These are phyloP conservation scores for Spinibarbus caldwelli DNA, from an alignment of 2,797 vertebrate genomes.

Conservation along the genomic window DNA sequence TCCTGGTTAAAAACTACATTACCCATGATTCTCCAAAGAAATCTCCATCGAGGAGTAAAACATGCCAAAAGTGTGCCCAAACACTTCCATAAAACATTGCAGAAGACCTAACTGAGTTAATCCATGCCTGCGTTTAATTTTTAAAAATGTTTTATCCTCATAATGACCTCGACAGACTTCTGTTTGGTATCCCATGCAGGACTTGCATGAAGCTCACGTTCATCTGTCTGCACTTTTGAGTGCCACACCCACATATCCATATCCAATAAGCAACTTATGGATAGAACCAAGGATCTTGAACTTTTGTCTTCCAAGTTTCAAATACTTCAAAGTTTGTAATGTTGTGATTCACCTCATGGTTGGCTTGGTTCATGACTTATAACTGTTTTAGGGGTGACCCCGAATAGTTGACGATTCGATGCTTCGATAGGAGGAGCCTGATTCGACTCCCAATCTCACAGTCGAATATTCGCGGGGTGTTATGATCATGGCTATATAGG, in stretches of 20 bases:
- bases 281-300: neutral
- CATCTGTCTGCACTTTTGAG: neutral
- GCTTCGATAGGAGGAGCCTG: no score
- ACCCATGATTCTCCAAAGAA: neutral
- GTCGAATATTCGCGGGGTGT: no score
- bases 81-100: neutral
- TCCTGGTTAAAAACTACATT: neutral
- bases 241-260: neutral
- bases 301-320: neutral
- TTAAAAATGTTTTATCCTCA: neutral
- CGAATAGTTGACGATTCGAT: no score
- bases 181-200: neutral
- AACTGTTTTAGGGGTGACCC: no score
- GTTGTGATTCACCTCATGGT: no score
- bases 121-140: neutral
- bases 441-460: no score
- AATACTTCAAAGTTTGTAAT: no score
- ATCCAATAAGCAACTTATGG: neutral
- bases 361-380: no score
- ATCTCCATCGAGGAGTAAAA: neutral
- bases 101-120: neutral
- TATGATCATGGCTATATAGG: no score
- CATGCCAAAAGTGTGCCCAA: neutral
- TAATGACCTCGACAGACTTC: neutral
- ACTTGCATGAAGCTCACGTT: neutral